phyloP scores from a whole-genome alignment of 2,113 vertebrate species.

The Numida meleagris region DNA sequence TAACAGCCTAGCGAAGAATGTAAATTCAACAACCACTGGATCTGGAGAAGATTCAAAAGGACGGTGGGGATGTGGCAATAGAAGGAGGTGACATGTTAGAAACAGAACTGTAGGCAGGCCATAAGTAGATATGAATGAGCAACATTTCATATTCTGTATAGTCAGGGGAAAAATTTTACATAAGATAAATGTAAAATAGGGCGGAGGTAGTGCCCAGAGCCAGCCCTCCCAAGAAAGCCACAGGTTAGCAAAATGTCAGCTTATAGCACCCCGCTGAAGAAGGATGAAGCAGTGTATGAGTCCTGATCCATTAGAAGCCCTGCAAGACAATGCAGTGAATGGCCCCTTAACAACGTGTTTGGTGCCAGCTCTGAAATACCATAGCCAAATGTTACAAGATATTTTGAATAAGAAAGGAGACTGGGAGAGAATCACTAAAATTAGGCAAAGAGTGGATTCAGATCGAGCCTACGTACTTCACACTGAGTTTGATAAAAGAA shows the following conservation, averaged over 20 bases:
- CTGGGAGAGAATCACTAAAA: not conserved
- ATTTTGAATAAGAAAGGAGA: slow-evolving; percentile 10
- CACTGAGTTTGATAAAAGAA: not conserved
- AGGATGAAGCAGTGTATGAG: not conserved
- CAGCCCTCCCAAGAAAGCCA: not conserved
- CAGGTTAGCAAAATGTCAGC: not conserved
- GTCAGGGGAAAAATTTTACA: not conserved
- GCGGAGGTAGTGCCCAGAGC: not conserved
- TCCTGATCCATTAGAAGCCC: not conserved
- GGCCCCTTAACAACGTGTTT: not conserved
- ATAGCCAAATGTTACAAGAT: not conserved
- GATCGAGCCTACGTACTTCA: not conserved
- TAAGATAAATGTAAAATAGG: not conserved
- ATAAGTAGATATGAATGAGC: not conserved
- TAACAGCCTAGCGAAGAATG: slow-evolving; percentile 63
- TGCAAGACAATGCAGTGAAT: not conserved
- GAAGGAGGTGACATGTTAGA: not conserved
- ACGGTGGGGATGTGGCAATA: not conserved
- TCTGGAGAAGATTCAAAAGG: slow-evolving; percentile 43
- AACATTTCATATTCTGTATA: not conserved
- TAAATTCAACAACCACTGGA: slow-evolving; percentile 51
- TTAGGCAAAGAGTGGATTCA: not conserved
- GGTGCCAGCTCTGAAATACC: not conserved
- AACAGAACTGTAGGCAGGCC: not conserved
- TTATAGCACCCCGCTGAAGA: not conserved